Percentiles rank a stretch among this genome's conserved stretches.
phyloP scores from a whole-genome alignment of 1,140 invertebrate species.

The Pseudomyrmex pallidus region DNA sequence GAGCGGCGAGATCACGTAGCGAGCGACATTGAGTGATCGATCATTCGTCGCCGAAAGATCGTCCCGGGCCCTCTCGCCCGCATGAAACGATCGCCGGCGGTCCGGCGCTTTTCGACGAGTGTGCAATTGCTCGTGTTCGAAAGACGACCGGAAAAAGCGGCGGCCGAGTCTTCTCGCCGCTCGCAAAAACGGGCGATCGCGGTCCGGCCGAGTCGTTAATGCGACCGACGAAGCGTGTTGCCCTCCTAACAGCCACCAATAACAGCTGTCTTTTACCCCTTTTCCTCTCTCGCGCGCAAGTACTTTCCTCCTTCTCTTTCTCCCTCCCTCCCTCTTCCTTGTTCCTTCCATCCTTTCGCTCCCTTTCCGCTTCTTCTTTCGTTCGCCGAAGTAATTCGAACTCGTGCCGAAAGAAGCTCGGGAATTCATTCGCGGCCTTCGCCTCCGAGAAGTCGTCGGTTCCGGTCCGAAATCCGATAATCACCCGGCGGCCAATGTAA shows the following conservation, averaged over 20 bases:
- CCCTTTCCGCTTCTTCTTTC: slow-evolving; percentile 50
- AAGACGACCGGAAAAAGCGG: slow-evolving; percentile 59
- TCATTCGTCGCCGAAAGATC: slow-evolving; percentile 52
- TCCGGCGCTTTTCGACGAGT: slow-evolving; percentile 37
- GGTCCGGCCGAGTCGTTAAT: slow-evolving; percentile 71
- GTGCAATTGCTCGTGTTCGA: slow-evolving; percentile 54
- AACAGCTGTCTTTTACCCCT: slow-evolving; percentile 70
- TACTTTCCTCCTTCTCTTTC: slow-evolving; percentile 1
- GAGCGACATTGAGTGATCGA: slow-evolving; percentile 56
- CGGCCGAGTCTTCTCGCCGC: slow-evolving; percentile 19
- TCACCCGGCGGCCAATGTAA: slow-evolving; percentile 11
- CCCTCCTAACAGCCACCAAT: slow-evolving; percentile 67
- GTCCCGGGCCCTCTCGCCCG: slow-evolving; percentile 22
- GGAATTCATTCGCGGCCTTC: slow-evolving; percentile 68
- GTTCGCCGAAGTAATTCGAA: slow-evolving; percentile 73
- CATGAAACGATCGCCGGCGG: slow-evolving; percentile 44
- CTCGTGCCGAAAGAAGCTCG: slow-evolving; percentile 75
- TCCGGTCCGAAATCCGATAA: slow-evolving; percentile 67
- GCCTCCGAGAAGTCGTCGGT: slow-evolving; percentile 62
- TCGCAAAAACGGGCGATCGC: slow-evolving; percentile 53
- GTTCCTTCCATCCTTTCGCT: background rate
- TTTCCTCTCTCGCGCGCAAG: slow-evolving; percentile 5
- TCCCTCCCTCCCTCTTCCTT: background rate
- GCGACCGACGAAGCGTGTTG: slow-evolving; percentile 74
- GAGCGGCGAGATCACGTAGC: slow-evolving; percentile 42